phyloP scores from a whole-genome alignment of 2,888 invertebrate species.

The Machimus atricapillus region DNA sequence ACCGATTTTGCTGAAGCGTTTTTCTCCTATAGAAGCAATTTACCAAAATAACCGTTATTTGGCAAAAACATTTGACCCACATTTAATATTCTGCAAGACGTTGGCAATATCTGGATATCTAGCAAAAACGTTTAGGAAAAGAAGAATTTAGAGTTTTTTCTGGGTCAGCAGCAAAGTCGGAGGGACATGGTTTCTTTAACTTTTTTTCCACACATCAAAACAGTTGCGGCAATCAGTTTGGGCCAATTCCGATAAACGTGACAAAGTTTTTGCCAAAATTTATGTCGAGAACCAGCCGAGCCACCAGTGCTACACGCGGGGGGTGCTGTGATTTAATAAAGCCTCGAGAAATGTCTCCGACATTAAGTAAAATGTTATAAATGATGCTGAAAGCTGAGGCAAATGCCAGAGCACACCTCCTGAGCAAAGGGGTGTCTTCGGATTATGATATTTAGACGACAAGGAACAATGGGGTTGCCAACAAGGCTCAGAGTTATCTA shows the following conservation, averaged over 20 bases:
- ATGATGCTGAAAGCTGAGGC: not conserved
- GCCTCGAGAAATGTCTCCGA: not conserved
- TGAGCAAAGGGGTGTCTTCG: not conserved
- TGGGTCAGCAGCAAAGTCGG: not conserved
- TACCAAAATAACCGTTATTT: not conserved
- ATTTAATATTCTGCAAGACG: not conserved
- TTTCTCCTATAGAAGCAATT: not conserved
- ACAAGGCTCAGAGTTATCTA: slow-evolving; percentile 21
- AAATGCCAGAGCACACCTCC: not conserved
- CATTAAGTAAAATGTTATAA: slow-evolving; percentile 38
- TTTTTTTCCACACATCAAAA: not conserved
- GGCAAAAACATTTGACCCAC: not conserved
- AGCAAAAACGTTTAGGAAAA: not conserved
- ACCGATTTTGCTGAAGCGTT: not conserved
- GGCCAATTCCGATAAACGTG: not conserved
- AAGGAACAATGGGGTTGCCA: not conserved
- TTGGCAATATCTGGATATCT: not conserved
- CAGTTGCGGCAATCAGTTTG: not conserved
- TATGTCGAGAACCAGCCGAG: not conserved
- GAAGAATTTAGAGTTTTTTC: not conserved
- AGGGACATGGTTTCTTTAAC: not conserved
- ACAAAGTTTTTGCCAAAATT: not conserved
- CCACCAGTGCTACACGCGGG: not conserved
- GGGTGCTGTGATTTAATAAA: slow-evolving; percentile 11
- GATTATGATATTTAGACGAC: slow-evolving; percentile 28